These are phyloP conservation scores for Exocentrus adspersus DNA, from an alignment of 2,888 invertebrate species.

Conservation along the genomic window DNA sequence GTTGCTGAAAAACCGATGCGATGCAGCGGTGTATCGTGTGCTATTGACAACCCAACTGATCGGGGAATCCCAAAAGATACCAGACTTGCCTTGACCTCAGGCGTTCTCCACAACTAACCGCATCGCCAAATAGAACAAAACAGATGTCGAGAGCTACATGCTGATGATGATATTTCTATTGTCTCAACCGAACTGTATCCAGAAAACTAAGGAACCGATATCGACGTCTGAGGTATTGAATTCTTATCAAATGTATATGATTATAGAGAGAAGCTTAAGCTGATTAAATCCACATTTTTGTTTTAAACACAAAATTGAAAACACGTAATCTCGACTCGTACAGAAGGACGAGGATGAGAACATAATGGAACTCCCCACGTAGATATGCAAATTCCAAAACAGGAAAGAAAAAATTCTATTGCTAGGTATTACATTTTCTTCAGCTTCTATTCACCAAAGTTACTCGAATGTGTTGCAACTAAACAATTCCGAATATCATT, in stretches of 20 bases:
- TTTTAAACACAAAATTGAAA: too few relatives aligned
- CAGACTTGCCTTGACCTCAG: neutral
- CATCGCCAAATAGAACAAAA: constrained; percentile 14
- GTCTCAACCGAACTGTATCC: neutral
- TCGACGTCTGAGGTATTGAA: constrained; percentile 4
- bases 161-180: constrained; percentile 17
- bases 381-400: too few relatives aligned
- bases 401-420: too few relatives aligned
- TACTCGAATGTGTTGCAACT: too few relatives aligned
- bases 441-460: too few relatives aligned
- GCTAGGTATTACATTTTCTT: too few relatives aligned
- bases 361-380: too few relatives aligned
- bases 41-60: constrained; percentile 18
- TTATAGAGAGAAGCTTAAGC: neutral
- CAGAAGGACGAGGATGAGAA: too few relatives aligned
- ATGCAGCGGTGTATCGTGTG: neutral
- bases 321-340: too few relatives aligned
- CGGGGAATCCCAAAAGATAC: constrained; percentile 22
- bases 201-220: constrained; percentile 1
- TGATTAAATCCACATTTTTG: neutral
- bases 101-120: constrained; percentile 17
- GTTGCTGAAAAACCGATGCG: neutral
- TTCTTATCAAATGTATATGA: neutral
- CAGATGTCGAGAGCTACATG: constrained; percentile 19
- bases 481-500: too few relatives aligned